Conservation (phyloP, 2,113 vertebrate genomes). For the Microcebus lehilahytsara region DNA sequence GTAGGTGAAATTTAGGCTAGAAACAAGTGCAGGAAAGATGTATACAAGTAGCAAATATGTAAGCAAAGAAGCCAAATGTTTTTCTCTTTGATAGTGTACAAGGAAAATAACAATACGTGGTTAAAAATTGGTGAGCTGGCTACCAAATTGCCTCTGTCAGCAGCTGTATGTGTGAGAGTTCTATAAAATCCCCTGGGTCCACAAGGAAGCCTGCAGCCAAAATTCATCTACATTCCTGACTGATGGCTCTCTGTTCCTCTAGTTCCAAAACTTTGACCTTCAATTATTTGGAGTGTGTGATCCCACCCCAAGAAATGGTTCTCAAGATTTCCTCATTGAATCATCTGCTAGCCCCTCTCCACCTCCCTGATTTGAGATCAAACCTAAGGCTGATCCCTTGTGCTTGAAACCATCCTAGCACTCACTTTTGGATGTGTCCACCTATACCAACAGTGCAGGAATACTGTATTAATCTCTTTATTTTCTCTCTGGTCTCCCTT, state of each 20-base stretch:
- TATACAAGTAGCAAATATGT: background rate
- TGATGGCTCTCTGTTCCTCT: background rate
- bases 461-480: background rate
- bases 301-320: background rate
- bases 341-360: background rate
- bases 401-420: background rate
- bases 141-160: background rate
- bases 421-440: background rate
- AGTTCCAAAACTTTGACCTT: constrained; percentile 6
- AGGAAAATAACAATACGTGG: background rate
- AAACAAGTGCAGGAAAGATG: background rate
- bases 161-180: background rate
- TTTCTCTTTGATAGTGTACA: background rate
- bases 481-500: background rate
- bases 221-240: background rate
- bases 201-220: background rate
- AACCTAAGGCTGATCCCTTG: background rate
- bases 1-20: background rate
- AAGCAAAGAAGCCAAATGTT: background rate
- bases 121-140: background rate
- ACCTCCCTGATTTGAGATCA: background rate
- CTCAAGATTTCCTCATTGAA: background rate
- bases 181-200: background rate
- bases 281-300: constrained; percentile 24
- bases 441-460: background rate